phyloP scores from a whole-genome alignment of 2,797 vertebrate species.

The Trachops cirrhosus region DNA sequence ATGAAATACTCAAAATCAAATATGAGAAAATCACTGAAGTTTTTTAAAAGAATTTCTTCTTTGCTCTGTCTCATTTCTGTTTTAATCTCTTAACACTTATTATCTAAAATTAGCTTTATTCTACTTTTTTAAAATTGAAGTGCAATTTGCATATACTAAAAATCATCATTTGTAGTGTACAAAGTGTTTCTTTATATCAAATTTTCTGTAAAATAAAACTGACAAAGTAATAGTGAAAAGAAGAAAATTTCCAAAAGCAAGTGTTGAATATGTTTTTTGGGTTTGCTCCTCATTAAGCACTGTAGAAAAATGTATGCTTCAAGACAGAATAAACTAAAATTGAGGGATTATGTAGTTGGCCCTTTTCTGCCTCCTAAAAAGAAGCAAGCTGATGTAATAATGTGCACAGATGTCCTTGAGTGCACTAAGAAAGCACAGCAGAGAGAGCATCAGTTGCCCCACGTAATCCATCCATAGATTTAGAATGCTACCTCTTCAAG shows the following conservation, averaged over 20 bases:
- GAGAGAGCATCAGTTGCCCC: neutral
- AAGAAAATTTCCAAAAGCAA: constrained; percentile 43
- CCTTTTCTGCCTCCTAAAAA: neutral
- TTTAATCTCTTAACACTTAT: constrained; percentile 24
- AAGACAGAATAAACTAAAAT: constrained; percentile 58
- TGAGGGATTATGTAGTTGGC: constrained; percentile 28
- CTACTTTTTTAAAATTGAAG: constrained; percentile 6
- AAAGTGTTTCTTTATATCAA: constrained; percentile 56
- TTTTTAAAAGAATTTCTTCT: neutral
- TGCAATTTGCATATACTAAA: constrained; percentile 26
- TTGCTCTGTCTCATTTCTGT: neutral
- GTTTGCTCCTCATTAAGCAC: constrained; percentile 54
- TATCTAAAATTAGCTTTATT: constrained; percentile 22
- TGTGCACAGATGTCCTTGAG: neutral
- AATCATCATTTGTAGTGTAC: neutral
- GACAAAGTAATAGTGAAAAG: constrained; percentile 12
- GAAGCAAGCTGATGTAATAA: neutral
- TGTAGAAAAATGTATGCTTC: constrained; percentile 58
- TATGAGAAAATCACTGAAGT: neutral
- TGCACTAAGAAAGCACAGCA: neutral
- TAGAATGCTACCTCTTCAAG: neutral
- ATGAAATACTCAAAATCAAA: constrained; percentile 67
- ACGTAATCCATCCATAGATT: neutral
- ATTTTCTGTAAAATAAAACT: constrained; percentile 37
- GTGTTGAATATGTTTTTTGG: neutral